phyloP scores from a whole-genome alignment of 2,888 invertebrate genomes.

The Acanthococcus lagerstroemiae region DNA sequence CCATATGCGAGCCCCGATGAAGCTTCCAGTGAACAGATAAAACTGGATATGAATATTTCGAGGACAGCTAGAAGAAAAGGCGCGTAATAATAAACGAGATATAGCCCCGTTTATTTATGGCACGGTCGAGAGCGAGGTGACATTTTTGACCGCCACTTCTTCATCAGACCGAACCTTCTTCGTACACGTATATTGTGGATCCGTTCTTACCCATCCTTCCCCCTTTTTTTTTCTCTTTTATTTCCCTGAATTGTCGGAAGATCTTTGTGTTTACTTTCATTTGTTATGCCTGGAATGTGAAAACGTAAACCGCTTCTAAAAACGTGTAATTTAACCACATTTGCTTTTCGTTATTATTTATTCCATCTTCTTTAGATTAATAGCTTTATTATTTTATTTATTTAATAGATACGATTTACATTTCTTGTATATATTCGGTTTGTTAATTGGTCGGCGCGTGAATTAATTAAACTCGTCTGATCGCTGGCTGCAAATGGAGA shows the following conservation, averaged over 20 bases:
- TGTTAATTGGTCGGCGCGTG: too few species aligned
- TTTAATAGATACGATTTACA: too few species aligned
- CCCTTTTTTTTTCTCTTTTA: not conserved
- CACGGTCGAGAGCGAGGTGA: slow-evolving; percentile 19
- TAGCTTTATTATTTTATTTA: not conserved
- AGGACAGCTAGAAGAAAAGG: slow-evolving; percentile 16
- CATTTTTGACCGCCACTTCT: slow-evolving; percentile 26
- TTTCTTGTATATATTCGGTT: too few species aligned
- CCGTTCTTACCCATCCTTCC: not conserved
- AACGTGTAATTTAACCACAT: not conserved
- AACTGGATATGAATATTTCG: slow-evolving; percentile 24
- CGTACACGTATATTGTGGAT: not conserved
- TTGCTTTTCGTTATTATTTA: not conserved
- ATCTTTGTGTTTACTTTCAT: not conserved
- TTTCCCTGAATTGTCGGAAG: not conserved
- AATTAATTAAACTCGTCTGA: too few species aligned
- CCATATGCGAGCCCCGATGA: slow-evolving; percentile 9
- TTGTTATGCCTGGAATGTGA: not conserved
- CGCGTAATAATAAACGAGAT: slow-evolving; percentile 27
- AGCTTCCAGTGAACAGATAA: slow-evolving; percentile 22
- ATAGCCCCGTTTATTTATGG: slow-evolving; percentile 16
- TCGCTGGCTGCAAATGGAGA: too few species aligned
- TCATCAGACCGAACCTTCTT: slow-evolving; percentile 11
- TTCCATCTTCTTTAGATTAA: not conserved
- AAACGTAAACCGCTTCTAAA: not conserved